phyloP scores from a whole-genome alignment of 92 coral and sea anemone species.

The Heliopora coerulea region DNA sequence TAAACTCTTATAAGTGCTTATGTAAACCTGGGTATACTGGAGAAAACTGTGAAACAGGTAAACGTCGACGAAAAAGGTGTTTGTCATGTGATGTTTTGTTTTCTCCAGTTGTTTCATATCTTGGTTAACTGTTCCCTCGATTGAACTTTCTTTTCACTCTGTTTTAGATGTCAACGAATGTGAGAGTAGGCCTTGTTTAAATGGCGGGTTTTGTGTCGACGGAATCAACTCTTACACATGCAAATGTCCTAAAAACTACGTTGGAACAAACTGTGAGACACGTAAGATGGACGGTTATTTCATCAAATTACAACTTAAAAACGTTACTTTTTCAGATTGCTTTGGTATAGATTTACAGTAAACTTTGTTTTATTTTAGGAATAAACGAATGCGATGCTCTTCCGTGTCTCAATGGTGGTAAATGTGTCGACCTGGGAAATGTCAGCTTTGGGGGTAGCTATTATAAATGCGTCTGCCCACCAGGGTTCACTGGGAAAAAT shows the following conservation, averaged over 20 bases:
- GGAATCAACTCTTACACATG: slow-evolving; percentile 21
- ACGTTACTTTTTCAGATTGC: not conserved
- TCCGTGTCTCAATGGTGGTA: slow-evolving; percentile 20
- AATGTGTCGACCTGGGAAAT: slow-evolving; percentile 14
- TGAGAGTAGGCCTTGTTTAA: not conserved
- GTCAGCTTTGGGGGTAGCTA: not conserved
- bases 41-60: slow-evolving; percentile 19
- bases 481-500: too few relatives aligned
- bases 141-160: not conserved
- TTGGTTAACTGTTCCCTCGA: not conserved
- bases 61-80: not conserved
- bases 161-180: slow-evolving; percentile 2
- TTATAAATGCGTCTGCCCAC: slow-evolving; percentile 1
- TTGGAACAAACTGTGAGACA: slow-evolving; percentile 24
- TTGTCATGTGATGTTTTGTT: not conserved
- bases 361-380: not conserved
- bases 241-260: not conserved
- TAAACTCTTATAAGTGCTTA: slow-evolving; percentile 8
- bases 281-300: not conserved
- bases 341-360: not conserved
- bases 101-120: not conserved
- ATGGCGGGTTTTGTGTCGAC: slow-evolving; percentile 13
- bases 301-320: too few relatives aligned
- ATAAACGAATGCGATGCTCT: slow-evolving; percentile 2
- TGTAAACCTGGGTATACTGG: slow-evolving; percentile 17